A percentile compares a stretch with the other conserved stretches of the same genome.
These are phyloP conservation scores for Sitobion miscanthi DNA, from an alignment of 1,140 invertebrate species.

Conservation along the genomic window DNA sequence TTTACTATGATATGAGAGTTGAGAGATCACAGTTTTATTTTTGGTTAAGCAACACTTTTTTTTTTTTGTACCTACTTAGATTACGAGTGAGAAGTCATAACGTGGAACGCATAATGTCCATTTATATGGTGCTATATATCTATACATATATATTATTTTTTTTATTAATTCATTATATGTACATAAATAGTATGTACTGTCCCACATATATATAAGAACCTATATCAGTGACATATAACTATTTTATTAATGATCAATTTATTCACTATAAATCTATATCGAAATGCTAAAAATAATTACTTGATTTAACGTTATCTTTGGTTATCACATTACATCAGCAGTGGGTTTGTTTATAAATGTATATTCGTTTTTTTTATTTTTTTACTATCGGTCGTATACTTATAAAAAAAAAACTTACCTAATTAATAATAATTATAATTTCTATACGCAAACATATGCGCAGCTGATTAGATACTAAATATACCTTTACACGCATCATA, in stretches of 20 bases:
- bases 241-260: constrained; percentile 4
- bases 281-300: constrained; percentile 5
- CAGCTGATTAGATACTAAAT: not conserved
- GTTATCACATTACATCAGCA: not conserved
- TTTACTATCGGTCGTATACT: not conserved
- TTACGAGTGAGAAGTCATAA: not conserved
- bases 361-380: not conserved
- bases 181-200: not conserved
- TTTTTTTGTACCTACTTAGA: not conserved
- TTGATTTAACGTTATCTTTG: not conserved
- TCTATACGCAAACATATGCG: not conserved
- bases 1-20: not conserved
- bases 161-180: not conserved
- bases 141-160: too few species aligned
- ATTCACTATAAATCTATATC: not conserved
- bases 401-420: not conserved
- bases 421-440: not conserved
- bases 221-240: not conserved
- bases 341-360: not conserved
- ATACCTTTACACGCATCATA: not conserved
- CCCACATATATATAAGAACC: not conserved
- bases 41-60: not conserved
- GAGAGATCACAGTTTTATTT: not conserved
- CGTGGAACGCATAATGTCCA: not conserved
- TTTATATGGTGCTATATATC: not conserved